phyloP scores from a whole-genome alignment of 2,888 invertebrate genomes.

The Agrotis exclamationis region DNA sequence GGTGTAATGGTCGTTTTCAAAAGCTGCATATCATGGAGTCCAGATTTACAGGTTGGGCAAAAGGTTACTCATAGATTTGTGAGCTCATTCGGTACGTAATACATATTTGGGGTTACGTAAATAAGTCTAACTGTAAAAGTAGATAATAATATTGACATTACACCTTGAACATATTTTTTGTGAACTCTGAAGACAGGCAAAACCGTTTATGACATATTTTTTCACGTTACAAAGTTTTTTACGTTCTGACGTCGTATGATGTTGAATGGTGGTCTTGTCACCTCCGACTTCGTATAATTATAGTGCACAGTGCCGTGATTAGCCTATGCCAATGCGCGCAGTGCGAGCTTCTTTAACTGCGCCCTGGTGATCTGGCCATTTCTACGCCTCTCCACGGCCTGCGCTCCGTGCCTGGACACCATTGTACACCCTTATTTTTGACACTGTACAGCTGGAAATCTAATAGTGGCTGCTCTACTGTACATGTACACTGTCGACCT shows the following conservation, averaged over 20 bases:
- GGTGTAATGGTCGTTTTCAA: too few species aligned
- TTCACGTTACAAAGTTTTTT: not conserved
- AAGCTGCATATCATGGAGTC: too few species aligned
- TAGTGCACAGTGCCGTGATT: too few species aligned
- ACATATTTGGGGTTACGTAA: constrained; percentile 8
- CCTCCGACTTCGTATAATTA: not conserved
- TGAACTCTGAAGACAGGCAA: constrained; percentile 16
- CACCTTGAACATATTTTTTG: constrained; percentile 22
- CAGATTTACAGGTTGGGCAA: too few species aligned
- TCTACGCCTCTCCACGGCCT: too few species aligned
- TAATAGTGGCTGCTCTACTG: not conserved
- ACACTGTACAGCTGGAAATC: not conserved
- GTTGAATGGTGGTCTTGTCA: not conserved
- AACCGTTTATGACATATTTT: not conserved
- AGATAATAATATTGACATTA: constrained; percentile 38
- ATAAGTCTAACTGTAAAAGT: not conserved
- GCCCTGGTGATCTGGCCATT: too few species aligned
- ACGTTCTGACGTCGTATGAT: not conserved
- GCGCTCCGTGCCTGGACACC: too few species aligned
- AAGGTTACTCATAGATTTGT: not conserved
- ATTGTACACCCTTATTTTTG: too few species aligned
- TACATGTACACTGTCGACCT: too few species aligned
- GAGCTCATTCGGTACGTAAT: not conserved
- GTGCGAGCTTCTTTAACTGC: too few species aligned
- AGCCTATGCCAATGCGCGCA: too few species aligned